Percentiles rank a stretch among this genome's conserved stretches.
Evolutionary conservation across 2,113 vertebrate genomes (phyloP).

Genomic region (Alectura lathami): DNA sequence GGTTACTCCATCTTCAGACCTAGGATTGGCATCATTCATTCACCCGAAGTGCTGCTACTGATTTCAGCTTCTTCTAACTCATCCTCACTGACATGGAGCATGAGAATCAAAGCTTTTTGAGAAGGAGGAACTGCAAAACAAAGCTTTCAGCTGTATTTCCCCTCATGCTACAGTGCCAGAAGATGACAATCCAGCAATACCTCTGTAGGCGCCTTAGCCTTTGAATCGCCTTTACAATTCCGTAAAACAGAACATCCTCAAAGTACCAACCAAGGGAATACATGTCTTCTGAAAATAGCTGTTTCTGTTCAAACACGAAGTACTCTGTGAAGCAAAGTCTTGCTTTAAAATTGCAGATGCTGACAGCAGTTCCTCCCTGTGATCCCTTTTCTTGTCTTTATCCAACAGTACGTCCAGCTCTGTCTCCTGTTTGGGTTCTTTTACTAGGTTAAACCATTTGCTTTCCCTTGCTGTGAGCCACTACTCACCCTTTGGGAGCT

Average conservation of each 20-base stretch:
- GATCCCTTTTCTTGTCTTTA: neutral
- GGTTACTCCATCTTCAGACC: neutral
- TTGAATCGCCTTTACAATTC: neutral
- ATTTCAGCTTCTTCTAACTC: neutral
- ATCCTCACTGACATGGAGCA: neutral
- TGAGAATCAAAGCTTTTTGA: neutral
- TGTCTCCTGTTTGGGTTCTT: neutral
- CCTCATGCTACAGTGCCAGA: neutral
- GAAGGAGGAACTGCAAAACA: neutral
- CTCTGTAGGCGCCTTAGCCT: neutral
- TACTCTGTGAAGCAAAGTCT: neutral
- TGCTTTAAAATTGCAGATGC: neutral
- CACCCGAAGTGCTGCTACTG: neutral
- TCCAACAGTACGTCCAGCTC: neutral
- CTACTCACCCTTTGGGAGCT: neutral
- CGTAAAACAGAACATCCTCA: neutral
- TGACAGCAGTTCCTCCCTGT: neutral
- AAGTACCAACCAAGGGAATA: neutral
- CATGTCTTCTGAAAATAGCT: neutral
- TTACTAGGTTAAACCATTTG: neutral
- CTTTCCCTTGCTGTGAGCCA: neutral
- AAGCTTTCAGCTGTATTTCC: neutral
- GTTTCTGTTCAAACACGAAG: neutral
- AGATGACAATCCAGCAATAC: neutral
- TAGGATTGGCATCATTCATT: neutral